phyloP scores from a whole-genome alignment of 2,797 vertebrate species.

The Microcaecilia unicolor region DNA sequence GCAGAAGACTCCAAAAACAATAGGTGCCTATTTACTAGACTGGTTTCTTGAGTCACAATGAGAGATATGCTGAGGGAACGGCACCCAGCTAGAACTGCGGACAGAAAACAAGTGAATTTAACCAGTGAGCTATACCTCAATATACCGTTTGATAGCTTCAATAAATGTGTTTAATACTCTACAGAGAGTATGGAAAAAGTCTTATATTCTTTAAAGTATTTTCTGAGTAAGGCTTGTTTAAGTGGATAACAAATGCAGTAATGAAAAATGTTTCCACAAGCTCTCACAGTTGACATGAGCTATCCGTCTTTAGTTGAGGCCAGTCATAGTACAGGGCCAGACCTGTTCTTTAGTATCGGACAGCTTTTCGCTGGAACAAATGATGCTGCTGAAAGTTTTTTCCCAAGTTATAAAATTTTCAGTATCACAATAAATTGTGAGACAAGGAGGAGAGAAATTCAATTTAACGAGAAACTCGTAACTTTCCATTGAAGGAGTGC shows the following conservation, averaged over 20 bases:
- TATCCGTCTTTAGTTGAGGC: constrained; percentile 23
- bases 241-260: constrained; percentile 16
- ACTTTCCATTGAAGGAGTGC: constrained; percentile 42
- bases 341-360: constrained; percentile 27
- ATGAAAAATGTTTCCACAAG: constrained; percentile 22
- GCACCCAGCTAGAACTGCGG: no score
- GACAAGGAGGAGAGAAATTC: constrained; percentile 42
- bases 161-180: neutral
- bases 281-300: constrained; percentile 15
- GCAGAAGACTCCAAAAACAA: no score
- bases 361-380: constrained; percentile 36
- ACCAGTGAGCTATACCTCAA: neutral
- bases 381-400: constrained; percentile 35
- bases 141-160: neutral
- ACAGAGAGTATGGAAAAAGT: neutral
- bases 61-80: no score
- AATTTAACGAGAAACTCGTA: constrained; percentile 45
- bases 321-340: constrained; percentile 21
- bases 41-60: no score
- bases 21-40: no score
- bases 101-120: neutral
- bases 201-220: neutral
- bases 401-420: constrained; percentile 46
- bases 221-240: neutral
- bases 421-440: constrained; percentile 43